Evolutionary conservation across 2,888 invertebrate genomes (phyloP).

Genomic region (Rotaria socialis): DNA sequence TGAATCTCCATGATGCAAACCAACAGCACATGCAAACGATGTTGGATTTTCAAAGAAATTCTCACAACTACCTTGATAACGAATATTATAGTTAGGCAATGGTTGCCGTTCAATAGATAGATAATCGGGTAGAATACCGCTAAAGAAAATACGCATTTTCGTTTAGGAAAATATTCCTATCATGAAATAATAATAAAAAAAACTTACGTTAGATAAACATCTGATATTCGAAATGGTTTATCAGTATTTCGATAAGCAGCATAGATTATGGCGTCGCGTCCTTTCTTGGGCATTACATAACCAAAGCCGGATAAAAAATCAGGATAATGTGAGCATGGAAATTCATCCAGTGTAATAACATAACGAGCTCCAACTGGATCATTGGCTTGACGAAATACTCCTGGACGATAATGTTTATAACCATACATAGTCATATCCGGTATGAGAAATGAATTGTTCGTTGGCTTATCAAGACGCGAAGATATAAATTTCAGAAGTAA

Average conservation of each 20-base stretch:
- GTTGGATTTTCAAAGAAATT: not conserved
- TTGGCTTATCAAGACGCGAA: no score
- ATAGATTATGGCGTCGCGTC: not conserved
- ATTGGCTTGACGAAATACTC: not conserved
- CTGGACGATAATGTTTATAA: not conserved
- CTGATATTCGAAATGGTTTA: not conserved
- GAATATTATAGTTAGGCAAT: not conserved
- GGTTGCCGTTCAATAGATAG: not conserved
- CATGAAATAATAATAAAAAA: not conserved
- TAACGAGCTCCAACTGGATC: not conserved
- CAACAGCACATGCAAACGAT: not conserved
- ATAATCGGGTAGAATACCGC: not conserved
- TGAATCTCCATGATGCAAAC: not conserved
- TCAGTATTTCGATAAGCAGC: not conserved
- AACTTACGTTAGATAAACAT: conserved; percentile 1
- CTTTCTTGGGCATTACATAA: not conserved
- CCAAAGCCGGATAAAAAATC: conserved; percentile 11
- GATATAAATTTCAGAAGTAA: not conserved
- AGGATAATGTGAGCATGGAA: not conserved
- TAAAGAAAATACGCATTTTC: not conserved
- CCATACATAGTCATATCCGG: not conserved
- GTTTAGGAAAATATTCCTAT: no score
- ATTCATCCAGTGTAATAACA: not conserved
- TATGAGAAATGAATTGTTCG: not conserved
- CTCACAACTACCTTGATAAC: not conserved